Evolutionary conservation across 2,888 invertebrate species (phyloP).

Genomic region (Tuberolachnus salignus): DNA sequence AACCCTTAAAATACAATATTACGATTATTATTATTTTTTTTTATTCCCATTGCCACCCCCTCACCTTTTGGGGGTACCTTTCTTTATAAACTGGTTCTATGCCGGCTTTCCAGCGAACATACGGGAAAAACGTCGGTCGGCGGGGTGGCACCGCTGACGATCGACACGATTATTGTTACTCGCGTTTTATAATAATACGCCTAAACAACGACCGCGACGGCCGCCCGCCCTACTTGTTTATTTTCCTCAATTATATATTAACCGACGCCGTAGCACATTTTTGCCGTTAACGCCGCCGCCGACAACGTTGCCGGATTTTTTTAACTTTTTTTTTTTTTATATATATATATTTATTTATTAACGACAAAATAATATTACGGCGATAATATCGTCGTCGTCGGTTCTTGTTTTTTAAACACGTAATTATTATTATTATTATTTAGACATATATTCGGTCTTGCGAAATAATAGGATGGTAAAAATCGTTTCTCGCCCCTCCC

Average conservation of each 20-base stretch:
- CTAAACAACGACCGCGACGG: neutral
- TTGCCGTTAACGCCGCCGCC: neutral
- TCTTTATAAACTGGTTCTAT: too few relatives aligned
- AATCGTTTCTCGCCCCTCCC: neutral
- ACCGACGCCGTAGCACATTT: neutral
- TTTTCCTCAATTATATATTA: neutral
- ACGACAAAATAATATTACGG: too few relatives aligned
- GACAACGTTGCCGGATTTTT: too few relatives aligned
- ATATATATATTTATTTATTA: too few relatives aligned
- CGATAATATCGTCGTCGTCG: too few relatives aligned
- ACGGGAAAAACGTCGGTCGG: constrained; percentile 4
- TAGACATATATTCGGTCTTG: neutral
- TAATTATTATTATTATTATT: neutral
- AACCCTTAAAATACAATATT: too few relatives aligned
- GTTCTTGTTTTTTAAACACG: too few relatives aligned
- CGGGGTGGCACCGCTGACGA: neutral
- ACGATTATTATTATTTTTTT: constrained; percentile 2
- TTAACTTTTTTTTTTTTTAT: too few relatives aligned
- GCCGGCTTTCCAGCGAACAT: neutral
- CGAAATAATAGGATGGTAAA: neutral
- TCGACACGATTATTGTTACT: neutral
- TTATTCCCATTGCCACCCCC: neutral
- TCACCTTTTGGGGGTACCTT: too few relatives aligned
- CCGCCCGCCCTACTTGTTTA: constrained; percentile 8
- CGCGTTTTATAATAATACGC: neutral